phyloP scores from a whole-genome alignment of 92 coral and sea anemone genomes.

The Porites lobata region DNA sequence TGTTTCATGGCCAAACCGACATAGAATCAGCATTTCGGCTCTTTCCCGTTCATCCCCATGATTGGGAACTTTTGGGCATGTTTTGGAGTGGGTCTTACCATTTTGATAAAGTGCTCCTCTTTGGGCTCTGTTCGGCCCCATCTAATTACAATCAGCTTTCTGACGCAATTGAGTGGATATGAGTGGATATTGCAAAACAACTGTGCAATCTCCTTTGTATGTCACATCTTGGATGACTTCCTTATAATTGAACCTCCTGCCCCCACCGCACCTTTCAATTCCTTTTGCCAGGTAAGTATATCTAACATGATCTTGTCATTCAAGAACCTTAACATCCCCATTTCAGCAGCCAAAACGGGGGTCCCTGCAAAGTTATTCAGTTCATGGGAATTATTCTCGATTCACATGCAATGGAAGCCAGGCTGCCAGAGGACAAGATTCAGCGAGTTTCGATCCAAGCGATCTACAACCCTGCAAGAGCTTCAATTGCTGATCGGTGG shows the following conservation, averaged over 20 bases:
- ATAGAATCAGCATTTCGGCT: constrained; percentile 70
- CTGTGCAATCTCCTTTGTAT: constrained; percentile 5
- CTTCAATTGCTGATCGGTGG: constrained; percentile 63
- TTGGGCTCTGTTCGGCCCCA: constrained; percentile 29
- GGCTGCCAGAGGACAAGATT: constrained; percentile 4
- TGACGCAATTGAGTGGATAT: constrained; percentile 66
- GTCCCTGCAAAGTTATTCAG: constrained; percentile 57
- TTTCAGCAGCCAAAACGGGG: constrained; percentile 54
- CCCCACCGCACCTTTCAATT: constrained; percentile 9
- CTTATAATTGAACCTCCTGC: constrained; percentile 62
- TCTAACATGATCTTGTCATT: constrained; percentile 62
- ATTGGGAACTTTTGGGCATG: constrained; percentile 71
- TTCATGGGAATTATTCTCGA: constrained; percentile 43
- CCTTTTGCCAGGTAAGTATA: constrained; percentile 34
- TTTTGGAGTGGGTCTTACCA: constrained; percentile 59
- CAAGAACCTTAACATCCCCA: constrained; percentile 63
- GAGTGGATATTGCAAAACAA: constrained; percentile 14
- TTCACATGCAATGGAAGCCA: no score
- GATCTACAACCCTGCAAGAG: constrained; percentile 55
- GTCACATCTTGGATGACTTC: constrained; percentile 67
- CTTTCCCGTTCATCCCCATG: constrained; percentile 69
- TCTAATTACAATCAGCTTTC: constrained; percentile 62
- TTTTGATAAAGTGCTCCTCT: constrained; percentile 54
- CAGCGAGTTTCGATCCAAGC: constrained; percentile 23
- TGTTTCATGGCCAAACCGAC: constrained; percentile 70